Evolutionary conservation across 2,113 vertebrate species (phyloP).

Genomic region (Fulmarus glacialis): DNA sequence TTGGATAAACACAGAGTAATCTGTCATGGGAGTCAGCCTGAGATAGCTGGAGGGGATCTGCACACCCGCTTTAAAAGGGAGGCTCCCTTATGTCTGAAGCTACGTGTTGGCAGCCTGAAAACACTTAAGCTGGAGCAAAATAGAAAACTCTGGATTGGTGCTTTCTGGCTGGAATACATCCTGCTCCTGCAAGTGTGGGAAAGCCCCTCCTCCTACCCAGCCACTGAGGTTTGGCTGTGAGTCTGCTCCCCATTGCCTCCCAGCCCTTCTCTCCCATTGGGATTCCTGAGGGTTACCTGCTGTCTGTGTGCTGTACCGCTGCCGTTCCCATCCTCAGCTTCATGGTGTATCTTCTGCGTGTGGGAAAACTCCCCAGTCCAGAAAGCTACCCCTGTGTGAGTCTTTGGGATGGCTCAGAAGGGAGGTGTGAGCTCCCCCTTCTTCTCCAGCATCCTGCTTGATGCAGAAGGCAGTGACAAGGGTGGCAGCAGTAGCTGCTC

Average conservation of each 20-base stretch:
- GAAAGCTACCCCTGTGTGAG: not conserved
- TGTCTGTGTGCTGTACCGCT: not conserved
- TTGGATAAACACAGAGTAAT: not conserved
- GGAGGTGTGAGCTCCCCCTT: not conserved
- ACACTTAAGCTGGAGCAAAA: not conserved
- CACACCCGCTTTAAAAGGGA: not conserved
- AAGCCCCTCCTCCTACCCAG: not conserved
- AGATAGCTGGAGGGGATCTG: not conserved
- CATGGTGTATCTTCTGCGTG: not conserved
- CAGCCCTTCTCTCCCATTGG: not conserved
- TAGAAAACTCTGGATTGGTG: not conserved
- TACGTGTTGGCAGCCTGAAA: not conserved
- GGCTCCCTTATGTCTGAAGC: not conserved
- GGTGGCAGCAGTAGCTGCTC: not conserved
- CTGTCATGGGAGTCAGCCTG: not conserved
- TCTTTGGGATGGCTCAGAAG: not conserved
- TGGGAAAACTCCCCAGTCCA: not conserved
- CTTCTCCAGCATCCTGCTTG: not conserved
- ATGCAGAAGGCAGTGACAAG: not conserved
- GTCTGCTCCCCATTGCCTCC: not conserved
- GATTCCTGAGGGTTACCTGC: not conserved
- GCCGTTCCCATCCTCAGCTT: not conserved
- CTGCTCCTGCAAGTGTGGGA: not conserved
- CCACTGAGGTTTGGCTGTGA: not conserved
- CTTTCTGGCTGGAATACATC: not conserved